Evolutionary conservation across 1,140 invertebrate species (phyloP), one percentile per base, ranked within the genome.

Genomic region (Macrobrachium rosenbergii): DNA sequence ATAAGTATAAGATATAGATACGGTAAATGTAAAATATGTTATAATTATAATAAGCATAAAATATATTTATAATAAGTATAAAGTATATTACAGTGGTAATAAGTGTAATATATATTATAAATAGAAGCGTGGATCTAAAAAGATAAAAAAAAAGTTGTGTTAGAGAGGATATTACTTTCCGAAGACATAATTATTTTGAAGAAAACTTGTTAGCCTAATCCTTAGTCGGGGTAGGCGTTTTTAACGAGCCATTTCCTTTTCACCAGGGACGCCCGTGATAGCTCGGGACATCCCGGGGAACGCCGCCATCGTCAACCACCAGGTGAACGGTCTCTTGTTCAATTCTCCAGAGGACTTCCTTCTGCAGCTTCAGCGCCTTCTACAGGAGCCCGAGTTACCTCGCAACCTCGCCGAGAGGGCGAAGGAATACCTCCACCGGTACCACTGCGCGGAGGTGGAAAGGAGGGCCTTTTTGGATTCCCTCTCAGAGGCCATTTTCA

Each of bases 211-310:
- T n/a, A n/a, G n/a, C n/a, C n/a, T n/a, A n/a, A 12, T 76, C 3
- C 7, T 19, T 76, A 76, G 28, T 14, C 19, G 73, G 43, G 11
- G 5, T 72, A 14, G 45, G 17, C 11, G 58, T 17, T 11, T 0
- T 10, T 16, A 2, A 12, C 0, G 16, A 80, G 23, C 60, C 23
- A 23, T 14, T 28, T 19, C 58, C 5, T 23, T 64, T 63, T 64
- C 37, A 21, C 17, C 52, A 83, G 82, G 82, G 6, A 83, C 82
- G 2, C 82, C 82, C 14, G 82, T 83, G n/a, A 23, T 83, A 28
- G 82, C 82, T 3, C 21, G 82, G 10, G 82, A 83, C 72, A 83
- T 83, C 28, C 82, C 69, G 0, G 82, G 82, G 58, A 76, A 76
- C 82, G 23, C 69, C 21, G 45, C 82, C 11, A 17, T 83, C 21